Evolutionary conservation across 2,797 vertebrate genomes (phyloP), one percentile per base, ranked within the genome.

Genomic region (Enteromius thamalakanensis): DNA sequence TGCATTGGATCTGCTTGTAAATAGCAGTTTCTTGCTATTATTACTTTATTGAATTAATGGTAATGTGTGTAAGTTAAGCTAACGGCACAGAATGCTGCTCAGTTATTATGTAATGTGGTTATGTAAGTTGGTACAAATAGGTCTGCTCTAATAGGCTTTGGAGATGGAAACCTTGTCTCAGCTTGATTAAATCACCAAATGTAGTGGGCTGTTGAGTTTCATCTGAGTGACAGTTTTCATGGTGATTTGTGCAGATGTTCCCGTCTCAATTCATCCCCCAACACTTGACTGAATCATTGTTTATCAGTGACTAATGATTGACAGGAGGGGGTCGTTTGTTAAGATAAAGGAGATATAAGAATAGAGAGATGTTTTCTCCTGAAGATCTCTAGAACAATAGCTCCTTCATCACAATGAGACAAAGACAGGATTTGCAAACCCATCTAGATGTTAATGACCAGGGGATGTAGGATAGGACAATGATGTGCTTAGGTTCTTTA

Each of bases 31-130:
- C 5, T 14, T 67, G 10, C 6, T 34, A 29, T 29, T 21, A 64
- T 77, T 64, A 47, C 15, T 64, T 12, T 29, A 64, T 34, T 34
- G 60, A n/a, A n/a, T 5, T 0, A 10, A 69, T 21, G 60, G 37
- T 45, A 19, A 37, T 3, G 17, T 55, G 1, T 70, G 42, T 19
- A 53, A 51, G 23, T 17, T 10, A 64, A 12, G 12, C 2, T 45
- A 23, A 32, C 42, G 0, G 3, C 14, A 29, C 32, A 37, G n/a
- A 55, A 79, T 51, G 42, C 26, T n/a, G 58, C 21, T 58, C 26
- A 29, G 87, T 84, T 87, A 81, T 90, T 90, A 84, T 90, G 87
- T 89, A 91, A 91, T 78, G 0, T 81, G 4, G 67, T 94, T 93
- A 94, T 89, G 86, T 85, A 91, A 77, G 47, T 74, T 37, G 80